Percentiles rank a stretch among this genome's conserved stretches.
Conservation (phyloP, 2,888 invertebrate genomes). For the Synergus gifuensis region DNA sequence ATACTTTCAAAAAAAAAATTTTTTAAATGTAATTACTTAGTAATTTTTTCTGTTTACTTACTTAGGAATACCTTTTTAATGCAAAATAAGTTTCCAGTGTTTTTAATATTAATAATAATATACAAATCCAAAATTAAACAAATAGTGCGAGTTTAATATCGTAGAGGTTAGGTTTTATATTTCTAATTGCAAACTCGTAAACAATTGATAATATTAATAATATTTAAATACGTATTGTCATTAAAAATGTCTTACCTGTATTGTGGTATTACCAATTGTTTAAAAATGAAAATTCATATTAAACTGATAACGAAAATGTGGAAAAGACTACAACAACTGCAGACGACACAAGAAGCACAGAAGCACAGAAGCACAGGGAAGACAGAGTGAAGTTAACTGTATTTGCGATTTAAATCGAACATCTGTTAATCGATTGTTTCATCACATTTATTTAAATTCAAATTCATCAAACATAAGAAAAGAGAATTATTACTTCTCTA, state of each 20-base stretch:
- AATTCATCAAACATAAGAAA: too few species aligned
- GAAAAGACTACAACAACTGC: too few species aligned
- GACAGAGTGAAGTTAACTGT: too few species aligned
- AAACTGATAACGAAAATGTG: too few species aligned
- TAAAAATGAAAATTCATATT: too few species aligned
- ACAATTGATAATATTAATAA: neutral
- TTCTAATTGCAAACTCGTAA: neutral
- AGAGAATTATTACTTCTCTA: too few species aligned
- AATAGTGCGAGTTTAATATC: neutral
- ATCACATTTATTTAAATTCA: too few species aligned
- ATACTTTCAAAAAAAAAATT: too few species aligned
- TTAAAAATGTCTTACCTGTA: neutral
- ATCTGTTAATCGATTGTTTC: too few species aligned
- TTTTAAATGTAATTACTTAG: neutral
- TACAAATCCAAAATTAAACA: neutral
- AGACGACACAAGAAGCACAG: too few species aligned
- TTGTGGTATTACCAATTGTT: neutral
- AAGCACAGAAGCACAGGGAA: too few species aligned
- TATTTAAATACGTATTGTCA: neutral
- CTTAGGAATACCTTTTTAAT: neutral
- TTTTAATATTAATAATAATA: neutral
- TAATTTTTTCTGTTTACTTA: neutral
- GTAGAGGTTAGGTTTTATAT: neutral
- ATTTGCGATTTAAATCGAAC: too few species aligned
- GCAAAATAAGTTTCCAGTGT: neutral